These are phyloP conservation scores for Dioctria linearis DNA, from an alignment of 2,888 invertebrate species.

Conservation along the genomic window DNA sequence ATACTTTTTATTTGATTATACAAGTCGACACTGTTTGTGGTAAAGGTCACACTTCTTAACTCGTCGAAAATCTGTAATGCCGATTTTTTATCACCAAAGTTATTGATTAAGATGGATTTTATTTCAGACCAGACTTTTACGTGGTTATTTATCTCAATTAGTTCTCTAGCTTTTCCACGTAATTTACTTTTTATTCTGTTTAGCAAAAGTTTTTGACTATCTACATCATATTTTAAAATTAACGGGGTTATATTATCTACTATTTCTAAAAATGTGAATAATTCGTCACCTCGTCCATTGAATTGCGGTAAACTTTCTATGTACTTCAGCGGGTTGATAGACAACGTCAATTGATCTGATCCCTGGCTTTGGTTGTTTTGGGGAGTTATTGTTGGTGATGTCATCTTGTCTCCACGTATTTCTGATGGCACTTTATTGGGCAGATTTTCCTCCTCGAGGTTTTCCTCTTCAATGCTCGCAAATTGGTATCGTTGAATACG, in stretches of 20 bases:
- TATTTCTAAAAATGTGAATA: slow-evolving; percentile 51
- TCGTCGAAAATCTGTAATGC: too few species aligned
- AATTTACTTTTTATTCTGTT: background rate
- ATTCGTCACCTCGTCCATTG: slow-evolving; percentile 42
- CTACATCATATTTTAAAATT: slow-evolving; percentile 24
- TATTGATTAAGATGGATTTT: background rate
- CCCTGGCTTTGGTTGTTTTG: too few species aligned
- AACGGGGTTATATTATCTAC: slow-evolving; percentile 42
- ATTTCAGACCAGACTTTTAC: background rate
- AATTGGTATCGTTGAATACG: too few species aligned
- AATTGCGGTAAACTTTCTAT: slow-evolving; percentile 43
- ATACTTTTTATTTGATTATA: too few species aligned
- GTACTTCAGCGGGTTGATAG: slow-evolving; percentile 49
- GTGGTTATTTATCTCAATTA: slow-evolving; percentile 4
- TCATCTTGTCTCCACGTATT: too few species aligned
- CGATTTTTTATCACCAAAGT: background rate
- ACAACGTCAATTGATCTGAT: background rate
- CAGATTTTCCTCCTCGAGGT: too few species aligned
- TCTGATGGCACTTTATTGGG: too few species aligned
- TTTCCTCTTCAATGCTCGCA: too few species aligned
- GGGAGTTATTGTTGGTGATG: too few species aligned
- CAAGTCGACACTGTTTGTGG: too few species aligned
- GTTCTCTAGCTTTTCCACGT: slow-evolving; percentile 11
- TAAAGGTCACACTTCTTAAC: background rate
- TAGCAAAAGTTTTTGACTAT: slow-evolving; percentile 7